phyloP scores from a whole-genome alignment of 1,140 invertebrate genomes.

The Planococcus citri region DNA sequence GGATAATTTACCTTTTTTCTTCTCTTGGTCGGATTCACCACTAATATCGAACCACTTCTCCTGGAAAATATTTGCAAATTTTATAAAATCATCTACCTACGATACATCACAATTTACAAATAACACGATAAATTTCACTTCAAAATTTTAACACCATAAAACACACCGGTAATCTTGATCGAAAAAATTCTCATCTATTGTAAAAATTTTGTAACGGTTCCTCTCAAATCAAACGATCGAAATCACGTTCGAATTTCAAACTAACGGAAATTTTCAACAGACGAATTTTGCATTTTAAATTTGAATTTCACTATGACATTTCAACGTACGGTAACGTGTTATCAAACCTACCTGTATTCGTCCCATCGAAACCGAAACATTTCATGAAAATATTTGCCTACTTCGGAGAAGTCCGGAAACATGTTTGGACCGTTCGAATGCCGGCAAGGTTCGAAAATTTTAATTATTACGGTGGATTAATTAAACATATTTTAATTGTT shows the following conservation, averaged over 20 bases:
- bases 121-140: neutral
- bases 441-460: neutral
- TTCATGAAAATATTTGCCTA: slow-evolving; percentile 44
- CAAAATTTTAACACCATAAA: neutral
- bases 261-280: neutral
- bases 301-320: neutral
- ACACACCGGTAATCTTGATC: neutral
- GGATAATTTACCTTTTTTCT: slow-evolving; percentile 12
- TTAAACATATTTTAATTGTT: neutral
- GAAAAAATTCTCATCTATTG: neutral
- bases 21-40: slow-evolving; percentile 6
- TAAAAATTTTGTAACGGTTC: neutral
- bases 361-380: slow-evolving; percentile 43
- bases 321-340: neutral
- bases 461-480: neutral
- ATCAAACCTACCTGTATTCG: slow-evolving; percentile 39
- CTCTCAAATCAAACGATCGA: neutral
- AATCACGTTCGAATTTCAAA: neutral
- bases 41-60: neutral
- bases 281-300: neutral
- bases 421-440: slow-evolving; percentile 30
- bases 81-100: neutral
- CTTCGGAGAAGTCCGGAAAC: slow-evolving; percentile 43
- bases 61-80: slow-evolving; percentile 8
- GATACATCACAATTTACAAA: neutral